phyloP scores from a whole-genome alignment of 2,888 invertebrate species.

The Drosophila anomelani region DNA sequence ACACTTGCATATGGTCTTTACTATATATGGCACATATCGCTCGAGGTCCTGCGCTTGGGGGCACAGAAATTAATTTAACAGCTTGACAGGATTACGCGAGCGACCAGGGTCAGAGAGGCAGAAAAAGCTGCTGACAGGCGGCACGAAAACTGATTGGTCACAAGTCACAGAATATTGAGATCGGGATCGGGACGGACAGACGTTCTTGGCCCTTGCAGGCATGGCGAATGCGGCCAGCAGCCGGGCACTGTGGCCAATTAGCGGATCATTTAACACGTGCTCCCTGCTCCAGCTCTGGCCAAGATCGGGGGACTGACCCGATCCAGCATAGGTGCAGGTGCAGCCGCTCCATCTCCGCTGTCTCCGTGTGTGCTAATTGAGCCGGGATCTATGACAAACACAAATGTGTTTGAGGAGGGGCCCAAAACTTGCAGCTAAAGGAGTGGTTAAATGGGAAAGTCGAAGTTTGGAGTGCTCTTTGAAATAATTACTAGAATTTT shows the following conservation, averaged over 20 bases:
- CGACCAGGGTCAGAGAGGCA: constrained; percentile 38
- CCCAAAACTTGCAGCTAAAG: constrained; percentile 1
- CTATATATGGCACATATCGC: background rate
- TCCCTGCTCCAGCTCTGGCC: constrained; percentile 24
- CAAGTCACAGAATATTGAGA: constrained; percentile 53
- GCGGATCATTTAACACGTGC: constrained; percentile 65
- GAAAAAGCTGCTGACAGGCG: constrained; percentile 37
- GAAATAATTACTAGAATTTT: background rate
- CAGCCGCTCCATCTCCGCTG: constrained; percentile 30
- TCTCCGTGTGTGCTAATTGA: constrained; percentile 68
- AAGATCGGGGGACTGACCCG: constrained; percentile 12
- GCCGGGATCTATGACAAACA: constrained; percentile 72
- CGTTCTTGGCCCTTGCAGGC: constrained; percentile 50
- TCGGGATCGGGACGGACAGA: constrained; percentile 13
- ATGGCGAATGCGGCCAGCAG: constrained; percentile 55
- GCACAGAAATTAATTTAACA: constrained; percentile 75
- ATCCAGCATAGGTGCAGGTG: constrained; percentile 54
- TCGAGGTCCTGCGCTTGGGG: constrained; percentile 42
- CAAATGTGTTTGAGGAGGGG: constrained; percentile 59
- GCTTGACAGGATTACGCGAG: constrained; percentile 74
- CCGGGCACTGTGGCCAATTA: constrained; percentile 59
- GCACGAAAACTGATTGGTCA: constrained; percentile 68
- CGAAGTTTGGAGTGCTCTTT: constrained; percentile 9
- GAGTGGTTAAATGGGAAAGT: background rate
- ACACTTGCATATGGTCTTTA: background rate